Base-by-base conservation (phyloP, 2,888 invertebrate species). In the Patella caerulea region DNA sequence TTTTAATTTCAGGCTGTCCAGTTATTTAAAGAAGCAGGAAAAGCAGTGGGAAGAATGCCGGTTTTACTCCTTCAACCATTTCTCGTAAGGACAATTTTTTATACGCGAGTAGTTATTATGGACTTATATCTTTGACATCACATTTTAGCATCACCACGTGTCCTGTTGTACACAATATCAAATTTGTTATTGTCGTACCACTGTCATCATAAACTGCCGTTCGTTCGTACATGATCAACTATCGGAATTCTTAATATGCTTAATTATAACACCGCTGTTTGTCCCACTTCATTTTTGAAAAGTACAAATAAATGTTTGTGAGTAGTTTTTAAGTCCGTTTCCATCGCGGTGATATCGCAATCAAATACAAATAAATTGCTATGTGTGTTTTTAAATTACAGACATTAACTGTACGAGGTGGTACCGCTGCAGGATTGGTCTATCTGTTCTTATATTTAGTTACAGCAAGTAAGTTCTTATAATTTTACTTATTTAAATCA, bases 1-100 rank as follows among this genome's bases (percentile, higher is more conserved):
- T 82, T 65, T 14, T 34, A 19, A 70, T 78, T 55, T 59, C 82
- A 84, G 88, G 88, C 98, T 85, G 95, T 96, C 0, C 95, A 95
- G 70, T 92, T 98, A 78, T 98, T 98, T 90, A 95, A 95, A 89
- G 97, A 98, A 92, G 96, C 98, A 2, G 96, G 97, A 15, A 95
- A 95, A 88, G 97, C 97, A 88, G 93, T 98, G 86, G 94, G 95
- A 79, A 95, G 95, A 85, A 94, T 98, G 84, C 98, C 98, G 0
- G 94, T 95, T 1, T 93, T 98, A 71, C 94, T 97, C 88, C 92
- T 97, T 69, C 97, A 97, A 88, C 88, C 93, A 15, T 53, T 93
- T n/a, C 89, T 88, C 88, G 84, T 88, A 81, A 78, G 83, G 80
- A n/a, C 15, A n/a, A 7, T 55, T n/a, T 14, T 45, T 45, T 45